Base-by-base conservation (phyloP, 1,140 invertebrate genomes). In the Triops longicaudatus region DNA sequence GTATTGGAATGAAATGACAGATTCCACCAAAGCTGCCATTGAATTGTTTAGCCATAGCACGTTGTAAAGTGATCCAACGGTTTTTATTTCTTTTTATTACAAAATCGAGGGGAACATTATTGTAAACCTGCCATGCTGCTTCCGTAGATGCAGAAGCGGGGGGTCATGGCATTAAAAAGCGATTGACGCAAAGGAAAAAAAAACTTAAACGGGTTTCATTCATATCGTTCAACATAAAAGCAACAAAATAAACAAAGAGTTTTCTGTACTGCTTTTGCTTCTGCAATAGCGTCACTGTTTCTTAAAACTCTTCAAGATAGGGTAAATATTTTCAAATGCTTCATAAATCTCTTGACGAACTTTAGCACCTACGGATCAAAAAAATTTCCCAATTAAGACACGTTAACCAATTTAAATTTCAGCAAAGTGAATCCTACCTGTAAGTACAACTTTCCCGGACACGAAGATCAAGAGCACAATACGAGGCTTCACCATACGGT, bases 311-410 rank as follows among this genome's bases (percentile, higher is more conserved):
- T 99, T 99, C 78, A 99, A 86, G 84, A 99, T 99, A 41, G 98
- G 98, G 87, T 99, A 99, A 83, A 99, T 99, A 84, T 98, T 98
- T 83, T 99, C 96, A 88, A 99, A 99, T 2, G 98, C 98, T 86
- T 99, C 97, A 85, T 99, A 98, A 79, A 99, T 99, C 88, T 99
- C 97, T 86, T 93, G 90, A 80, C 97, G 87, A 14, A 98, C 93
- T 90, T 99, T 99, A 43, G 98, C 98, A 81, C 98, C 98, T 93
- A 86, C 79, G 31, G 7, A 37, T 37, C 7, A 37, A 87, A 87
- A 81, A 83, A 63, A 82, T 74, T 27, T 14, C 10, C n/a, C 14
- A 73, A 74, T 77, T 11, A 28, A 77, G 41, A 9, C 10, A 4
- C 63, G 26, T 43, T 7, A 22, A 50, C 27, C 14, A n/a, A n/a